Evolutionary conservation across 1,140 invertebrate species (phyloP).

Genomic region (Coelopa frigida): DNA sequence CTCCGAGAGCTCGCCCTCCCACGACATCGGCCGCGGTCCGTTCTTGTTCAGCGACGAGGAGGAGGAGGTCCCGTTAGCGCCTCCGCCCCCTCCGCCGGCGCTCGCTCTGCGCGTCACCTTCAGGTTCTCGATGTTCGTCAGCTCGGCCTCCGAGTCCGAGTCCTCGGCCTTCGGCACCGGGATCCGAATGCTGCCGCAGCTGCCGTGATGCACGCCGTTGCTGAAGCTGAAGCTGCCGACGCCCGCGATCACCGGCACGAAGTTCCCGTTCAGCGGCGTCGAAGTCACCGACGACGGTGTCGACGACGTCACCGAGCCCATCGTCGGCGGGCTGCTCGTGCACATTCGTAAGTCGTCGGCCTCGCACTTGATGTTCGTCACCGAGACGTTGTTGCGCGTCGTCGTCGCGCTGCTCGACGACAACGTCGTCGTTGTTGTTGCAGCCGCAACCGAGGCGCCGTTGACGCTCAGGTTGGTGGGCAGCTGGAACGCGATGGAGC

Average conservation of each 20-base stretch:
- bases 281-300: background rate
- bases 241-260: constrained; percentile 32
- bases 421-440: constrained; percentile 8
- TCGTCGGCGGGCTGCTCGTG: too few species aligned
- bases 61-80: background rate
- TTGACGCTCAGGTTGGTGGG: background rate
- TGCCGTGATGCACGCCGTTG: constrained; percentile 11
- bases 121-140: constrained; percentile 41
- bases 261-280: constrained; percentile 30
- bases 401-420: constrained; percentile 16
- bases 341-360: constrained; percentile 32
- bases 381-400: constrained; percentile 38
- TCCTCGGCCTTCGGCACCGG: constrained; percentile 32
- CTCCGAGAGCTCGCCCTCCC: constrained; percentile 84
- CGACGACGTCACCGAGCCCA: constrained; percentile 10
- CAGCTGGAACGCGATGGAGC: background rate
- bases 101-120: constrained; percentile 26
- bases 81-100: background rate
- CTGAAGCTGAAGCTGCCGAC: background rate
- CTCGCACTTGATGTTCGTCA: constrained; percentile 44
- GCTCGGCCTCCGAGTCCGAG: constrained; percentile 39
- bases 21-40: constrained; percentile 71
- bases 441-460: background rate
- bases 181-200: constrained; percentile 29
- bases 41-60: constrained; percentile 25